Conservation (phyloP, 2,797 vertebrate genomes). For the Danio choprae region DNA sequence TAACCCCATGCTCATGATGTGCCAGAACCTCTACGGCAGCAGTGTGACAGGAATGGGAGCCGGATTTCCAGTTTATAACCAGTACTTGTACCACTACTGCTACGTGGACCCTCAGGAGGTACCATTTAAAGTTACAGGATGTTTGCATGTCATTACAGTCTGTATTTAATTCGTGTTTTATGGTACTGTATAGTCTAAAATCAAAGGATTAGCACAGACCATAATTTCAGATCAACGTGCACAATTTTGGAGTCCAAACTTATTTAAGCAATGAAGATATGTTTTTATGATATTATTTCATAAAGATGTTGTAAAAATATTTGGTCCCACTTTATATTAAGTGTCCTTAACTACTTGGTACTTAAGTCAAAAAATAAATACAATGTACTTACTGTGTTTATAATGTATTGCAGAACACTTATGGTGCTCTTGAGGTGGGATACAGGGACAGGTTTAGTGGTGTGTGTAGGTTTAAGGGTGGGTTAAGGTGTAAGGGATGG, state of each 20-base stretch:
- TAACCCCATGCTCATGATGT: constrained; percentile 86
- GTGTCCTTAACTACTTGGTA: no score
- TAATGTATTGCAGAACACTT: no score
- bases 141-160: neutral
- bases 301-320: neutral
- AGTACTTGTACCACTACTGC: constrained; percentile 93
- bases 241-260: no score
- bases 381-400: no score
- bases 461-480: no score
- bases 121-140: neutral
- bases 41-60: constrained; percentile 77
- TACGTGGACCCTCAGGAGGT: constrained; percentile 93
- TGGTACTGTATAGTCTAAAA: constrained; percentile 10
- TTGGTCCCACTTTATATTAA: no score
- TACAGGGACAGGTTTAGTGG: no score
- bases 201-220: constrained; percentile 19
- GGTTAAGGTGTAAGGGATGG: no score
- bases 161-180: constrained; percentile 4
- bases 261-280: neutral
- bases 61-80: constrained; percentile 82
- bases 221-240: neutral
- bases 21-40: constrained; percentile 81
- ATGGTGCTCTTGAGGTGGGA: no score
- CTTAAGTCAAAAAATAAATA: no score
- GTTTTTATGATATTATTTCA: neutral